These are phyloP conservation scores for Siphlonurus alternatus DNA, from an alignment of 2,888 invertebrate genomes.

Conservation along the genomic window DNA sequence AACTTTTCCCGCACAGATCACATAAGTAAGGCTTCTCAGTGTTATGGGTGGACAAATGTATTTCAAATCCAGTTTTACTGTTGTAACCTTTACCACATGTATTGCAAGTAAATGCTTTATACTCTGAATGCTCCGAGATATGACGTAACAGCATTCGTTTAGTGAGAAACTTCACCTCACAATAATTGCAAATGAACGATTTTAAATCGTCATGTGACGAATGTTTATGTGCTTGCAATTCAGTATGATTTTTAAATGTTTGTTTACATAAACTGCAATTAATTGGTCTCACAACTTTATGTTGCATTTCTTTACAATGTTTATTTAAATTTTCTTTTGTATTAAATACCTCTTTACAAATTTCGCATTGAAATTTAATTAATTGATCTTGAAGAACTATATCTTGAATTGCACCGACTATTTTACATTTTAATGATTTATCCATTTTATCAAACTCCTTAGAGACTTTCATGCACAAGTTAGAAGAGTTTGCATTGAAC, in stretches of 20 bases:
- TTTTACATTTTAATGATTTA: slow-evolving; percentile 9
- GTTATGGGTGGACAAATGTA: slow-evolving; percentile 22
- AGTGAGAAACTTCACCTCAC: slow-evolving; percentile 5
- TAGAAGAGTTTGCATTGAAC: neutral
- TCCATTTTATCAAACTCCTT: slow-evolving; percentile 10
- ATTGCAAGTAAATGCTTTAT: slow-evolving; percentile 16
- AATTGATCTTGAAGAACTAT: slow-evolving; percentile 4
- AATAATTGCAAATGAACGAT: slow-evolving; percentile 11
- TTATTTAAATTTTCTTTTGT: neutral
- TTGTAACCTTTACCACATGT: slow-evolving; percentile 21
- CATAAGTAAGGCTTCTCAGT: slow-evolving; percentile 20
- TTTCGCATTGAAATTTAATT: neutral
- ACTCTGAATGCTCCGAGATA: neutral
- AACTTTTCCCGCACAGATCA: slow-evolving; percentile 25
- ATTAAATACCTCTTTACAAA: slow-evolving; percentile 5
- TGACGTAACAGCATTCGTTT: slow-evolving; percentile 3
- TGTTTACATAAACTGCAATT: neutral
- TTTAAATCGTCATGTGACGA: neutral
- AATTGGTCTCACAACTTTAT: neutral
- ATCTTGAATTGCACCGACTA: slow-evolving; percentile 11
- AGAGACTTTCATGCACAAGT: slow-evolving; percentile 9
- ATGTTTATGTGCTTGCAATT: neutral
- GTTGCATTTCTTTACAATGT: neutral
- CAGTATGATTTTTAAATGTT: neutral
- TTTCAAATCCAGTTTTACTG: slow-evolving; percentile 22